Evolutionary conservation across 2,888 invertebrate species (phyloP).

Genomic region (Cryptophagus acutangulus): DNA sequence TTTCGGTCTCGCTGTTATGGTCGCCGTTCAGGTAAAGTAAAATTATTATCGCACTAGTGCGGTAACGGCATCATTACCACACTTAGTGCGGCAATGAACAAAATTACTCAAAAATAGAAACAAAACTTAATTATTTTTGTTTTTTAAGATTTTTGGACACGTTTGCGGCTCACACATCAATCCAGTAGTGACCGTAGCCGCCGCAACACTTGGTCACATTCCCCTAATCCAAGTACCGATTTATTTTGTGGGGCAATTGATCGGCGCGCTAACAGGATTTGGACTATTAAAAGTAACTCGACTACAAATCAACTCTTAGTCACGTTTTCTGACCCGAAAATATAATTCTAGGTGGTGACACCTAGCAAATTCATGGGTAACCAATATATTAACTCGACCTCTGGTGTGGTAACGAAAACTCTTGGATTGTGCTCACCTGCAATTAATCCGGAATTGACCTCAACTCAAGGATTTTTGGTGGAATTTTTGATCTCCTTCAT

Average conservation of each 20-base stretch:
- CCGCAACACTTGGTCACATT: slow-evolving; percentile 57
- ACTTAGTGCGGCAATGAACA: not conserved
- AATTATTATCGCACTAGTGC: not conserved
- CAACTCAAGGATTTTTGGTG: slow-evolving; percentile 55
- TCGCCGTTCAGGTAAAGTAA: slow-evolving; percentile 59
- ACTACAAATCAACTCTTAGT: not conserved
- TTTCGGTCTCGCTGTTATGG: slow-evolving; percentile 67
- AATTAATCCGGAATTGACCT: slow-evolving; percentile 27
- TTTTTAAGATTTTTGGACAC: slow-evolving; percentile 64
- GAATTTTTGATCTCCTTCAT: slow-evolving; percentile 64
- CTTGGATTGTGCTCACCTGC: slow-evolving; percentile 38
- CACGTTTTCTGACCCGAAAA: not conserved
- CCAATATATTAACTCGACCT: slow-evolving; percentile 2
- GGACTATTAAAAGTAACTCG: slow-evolving; percentile 56
- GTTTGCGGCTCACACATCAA: slow-evolving; percentile 75
- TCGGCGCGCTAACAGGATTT: slow-evolving; percentile 66
- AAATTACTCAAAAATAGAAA: not conserved
- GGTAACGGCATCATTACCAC: not conserved
- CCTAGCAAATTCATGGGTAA: slow-evolving; percentile 21
- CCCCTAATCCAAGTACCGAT: slow-evolving; percentile 53
- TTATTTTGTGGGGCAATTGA: slow-evolving; percentile 61
- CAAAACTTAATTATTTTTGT: too few species aligned
- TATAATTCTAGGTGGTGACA: slow-evolving; percentile 30
- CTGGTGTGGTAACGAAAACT: slow-evolving; percentile 16
- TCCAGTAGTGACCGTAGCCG: slow-evolving; percentile 69